A percentile compares a stretch with the other conserved stretches of the same genome.
Conservation (phyloP, 2,888 invertebrate genomes). For the Scaptodrosophila latifasciaeformis region DNA sequence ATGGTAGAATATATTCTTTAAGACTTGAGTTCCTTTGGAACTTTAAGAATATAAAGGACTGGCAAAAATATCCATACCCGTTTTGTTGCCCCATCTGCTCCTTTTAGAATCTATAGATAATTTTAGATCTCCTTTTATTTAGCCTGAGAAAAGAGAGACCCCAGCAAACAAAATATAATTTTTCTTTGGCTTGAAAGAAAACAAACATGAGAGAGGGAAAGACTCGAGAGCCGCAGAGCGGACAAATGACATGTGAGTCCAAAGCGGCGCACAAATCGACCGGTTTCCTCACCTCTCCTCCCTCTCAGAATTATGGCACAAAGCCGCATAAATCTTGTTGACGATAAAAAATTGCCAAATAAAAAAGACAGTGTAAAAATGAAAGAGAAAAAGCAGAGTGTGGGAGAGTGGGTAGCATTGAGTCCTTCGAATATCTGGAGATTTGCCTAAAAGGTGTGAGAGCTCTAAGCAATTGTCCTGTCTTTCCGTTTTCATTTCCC, state of each 20-base stretch:
- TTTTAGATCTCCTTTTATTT: too few species aligned
- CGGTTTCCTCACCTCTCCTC: background rate
- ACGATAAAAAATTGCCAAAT: constrained; percentile 52
- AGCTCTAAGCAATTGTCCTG: constrained; percentile 31
- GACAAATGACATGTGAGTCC: constrained; percentile 27
- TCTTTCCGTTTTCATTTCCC: background rate
- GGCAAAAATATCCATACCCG: too few species aligned
- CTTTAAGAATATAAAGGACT: too few species aligned
- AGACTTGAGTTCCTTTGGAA: too few species aligned
- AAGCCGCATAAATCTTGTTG: constrained; percentile 58
- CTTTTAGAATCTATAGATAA: too few species aligned
- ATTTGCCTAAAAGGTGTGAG: too few species aligned
- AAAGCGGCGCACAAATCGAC: background rate
- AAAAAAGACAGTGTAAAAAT: constrained; percentile 20
- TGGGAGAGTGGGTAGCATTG: too few species aligned
- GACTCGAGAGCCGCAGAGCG: too few species aligned
- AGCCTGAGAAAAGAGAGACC: background rate
- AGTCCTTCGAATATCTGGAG: too few species aligned
- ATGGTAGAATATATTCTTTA: too few species aligned
- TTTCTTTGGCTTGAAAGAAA: background rate
- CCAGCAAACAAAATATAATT: background rate
- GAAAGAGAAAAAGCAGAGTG: constrained; percentile 1
- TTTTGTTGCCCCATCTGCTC: too few species aligned
- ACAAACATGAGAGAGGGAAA: too few species aligned
- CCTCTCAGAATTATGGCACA: constrained; percentile 51